Evolutionary conservation across 2,797 vertebrate genomes (phyloP).

Genomic region (Yasuhikotakia modesta): DNA sequence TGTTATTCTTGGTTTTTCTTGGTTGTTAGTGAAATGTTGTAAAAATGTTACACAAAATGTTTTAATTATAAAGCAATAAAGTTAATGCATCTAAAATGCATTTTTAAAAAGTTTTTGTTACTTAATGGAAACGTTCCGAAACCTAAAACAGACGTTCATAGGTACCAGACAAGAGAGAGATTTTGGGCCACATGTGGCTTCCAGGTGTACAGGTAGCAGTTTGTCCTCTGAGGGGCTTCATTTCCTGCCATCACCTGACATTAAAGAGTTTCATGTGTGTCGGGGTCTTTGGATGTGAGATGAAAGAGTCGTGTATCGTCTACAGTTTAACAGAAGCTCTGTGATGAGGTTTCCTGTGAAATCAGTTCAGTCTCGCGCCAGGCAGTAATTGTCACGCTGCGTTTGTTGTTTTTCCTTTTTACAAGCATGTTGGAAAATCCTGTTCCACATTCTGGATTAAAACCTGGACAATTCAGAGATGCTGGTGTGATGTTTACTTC

Average conservation of each 20-base stretch:
- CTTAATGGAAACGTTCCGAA: too few species aligned
- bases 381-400: slow-evolving; percentile 22
- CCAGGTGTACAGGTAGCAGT: slow-evolving; percentile 62
- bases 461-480: neutral
- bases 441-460: neutral
- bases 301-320: slow-evolving; percentile 42
- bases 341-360: slow-evolving; percentile 34
- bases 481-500: neutral
- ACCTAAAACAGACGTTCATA: neutral
- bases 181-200: slow-evolving; percentile 54
- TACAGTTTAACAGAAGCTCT: slow-evolving; percentile 35
- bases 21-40: too few species aligned
- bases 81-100: too few species aligned
- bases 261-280: slow-evolving; percentile 19
- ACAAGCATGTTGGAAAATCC: slow-evolving; percentile 5
- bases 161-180: slow-evolving; percentile 25
- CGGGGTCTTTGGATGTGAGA: slow-evolving; percentile 13
- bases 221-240: slow-evolving; percentile 28
- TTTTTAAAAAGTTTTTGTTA: too few species aligned
- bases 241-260: slow-evolving; percentile 45
- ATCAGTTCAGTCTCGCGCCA: slow-evolving; percentile 15
- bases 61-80: too few species aligned
- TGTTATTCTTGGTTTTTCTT: too few species aligned
- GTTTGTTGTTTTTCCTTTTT: slow-evolving; percentile 10
- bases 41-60: too few species aligned